Base-by-base conservation (phyloP, 53 echinoderm and acorn worm genomes). In the Patiria pectinifera region DNA sequence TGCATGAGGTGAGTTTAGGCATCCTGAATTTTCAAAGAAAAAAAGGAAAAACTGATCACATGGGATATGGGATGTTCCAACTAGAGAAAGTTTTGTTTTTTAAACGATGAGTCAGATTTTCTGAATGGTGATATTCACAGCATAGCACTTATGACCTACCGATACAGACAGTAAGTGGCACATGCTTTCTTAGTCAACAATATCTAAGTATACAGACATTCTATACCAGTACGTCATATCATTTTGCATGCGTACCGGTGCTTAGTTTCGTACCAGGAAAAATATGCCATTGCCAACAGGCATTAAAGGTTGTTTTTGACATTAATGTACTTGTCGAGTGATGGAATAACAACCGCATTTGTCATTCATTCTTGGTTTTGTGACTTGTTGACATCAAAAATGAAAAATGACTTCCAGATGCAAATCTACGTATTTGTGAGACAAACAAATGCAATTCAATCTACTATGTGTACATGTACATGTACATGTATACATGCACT, bases 201-300 rank as follows among this genome's bases (percentile, higher is more conserved):
- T 74, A 48, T 48, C 63, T 16, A 26, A 24, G 48, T 48, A 46
- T 44, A 3, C 45, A 9, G 79, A 83, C 69, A 85, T 70, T 85
- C 85, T 85, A 69, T 58, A n/a, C n/a, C n/a, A n/a, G n/a, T n/a
- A 71, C 71, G 11, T 72, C 86, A 86, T 86, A 86, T 86, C 72
- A 86, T 86, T 86, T 86, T 22, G 49, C 59, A 82, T 0, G 53
- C 53, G 26, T 78, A 47, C 23, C 4, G 23, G 49, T 49, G n/a
- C n/a, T 53, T 8, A 74, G 79, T 19, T 46, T 46, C 70, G 43
- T 85, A 85, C 85, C 75, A 86, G 75, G 59, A 58, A 71, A 53
- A 86, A 71, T 15, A 86, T 26, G 13, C 18, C 21, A 86, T n/a
- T 74, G 72, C 86, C 53, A 19, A 6, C 7, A 74, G 86, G 86